These are phyloP conservation scores for Dendroctonus ponderosae DNA, from an alignment of 1,140 invertebrate genomes.

Conservation along the genomic window DNA sequence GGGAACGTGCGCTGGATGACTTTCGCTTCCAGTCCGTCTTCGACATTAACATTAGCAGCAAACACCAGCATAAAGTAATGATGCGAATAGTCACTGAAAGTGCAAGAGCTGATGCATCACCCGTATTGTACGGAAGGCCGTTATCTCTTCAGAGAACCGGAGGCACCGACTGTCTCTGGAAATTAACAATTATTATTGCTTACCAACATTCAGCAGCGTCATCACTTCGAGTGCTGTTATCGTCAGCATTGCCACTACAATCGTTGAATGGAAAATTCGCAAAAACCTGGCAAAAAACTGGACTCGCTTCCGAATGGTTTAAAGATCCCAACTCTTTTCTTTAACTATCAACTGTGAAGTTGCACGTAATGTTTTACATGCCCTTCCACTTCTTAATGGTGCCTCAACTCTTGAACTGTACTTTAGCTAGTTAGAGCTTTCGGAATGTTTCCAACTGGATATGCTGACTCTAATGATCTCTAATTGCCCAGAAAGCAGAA, in stretches of 20 bases:
- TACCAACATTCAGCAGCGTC: slow-evolving; percentile 14
- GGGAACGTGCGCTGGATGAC: slow-evolving; percentile 24
- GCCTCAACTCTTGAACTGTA: too few relatives aligned
- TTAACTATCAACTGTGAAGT: too few relatives aligned
- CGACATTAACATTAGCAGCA: background rate
- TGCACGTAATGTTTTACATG: too few relatives aligned
- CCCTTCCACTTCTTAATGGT: too few relatives aligned
- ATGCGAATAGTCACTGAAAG: slow-evolving; percentile 11
- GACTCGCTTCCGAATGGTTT: too few relatives aligned
- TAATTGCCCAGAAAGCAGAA: too few relatives aligned
- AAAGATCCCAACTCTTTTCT: too few relatives aligned
- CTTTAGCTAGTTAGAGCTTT: too few relatives aligned
- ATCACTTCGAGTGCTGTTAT: slow-evolving; percentile 7
- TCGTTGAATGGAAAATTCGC: too few relatives aligned
- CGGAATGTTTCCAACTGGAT: too few relatives aligned
- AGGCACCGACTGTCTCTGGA: slow-evolving; percentile 15
- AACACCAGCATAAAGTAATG: background rate
- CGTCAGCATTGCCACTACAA: background rate
- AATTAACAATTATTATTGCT: slow-evolving; percentile 23
- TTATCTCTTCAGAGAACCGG: slow-evolving; percentile 20
- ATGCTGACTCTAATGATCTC: too few relatives aligned
- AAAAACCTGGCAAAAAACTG: too few relatives aligned
- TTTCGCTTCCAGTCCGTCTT: background rate
- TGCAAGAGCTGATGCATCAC: slow-evolving; percentile 13
- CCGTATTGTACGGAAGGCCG: slow-evolving; percentile 14